These are phyloP conservation scores for Conus canariensis DNA, from an alignment of 2,888 invertebrate species.

Conservation along the genomic window DNA sequence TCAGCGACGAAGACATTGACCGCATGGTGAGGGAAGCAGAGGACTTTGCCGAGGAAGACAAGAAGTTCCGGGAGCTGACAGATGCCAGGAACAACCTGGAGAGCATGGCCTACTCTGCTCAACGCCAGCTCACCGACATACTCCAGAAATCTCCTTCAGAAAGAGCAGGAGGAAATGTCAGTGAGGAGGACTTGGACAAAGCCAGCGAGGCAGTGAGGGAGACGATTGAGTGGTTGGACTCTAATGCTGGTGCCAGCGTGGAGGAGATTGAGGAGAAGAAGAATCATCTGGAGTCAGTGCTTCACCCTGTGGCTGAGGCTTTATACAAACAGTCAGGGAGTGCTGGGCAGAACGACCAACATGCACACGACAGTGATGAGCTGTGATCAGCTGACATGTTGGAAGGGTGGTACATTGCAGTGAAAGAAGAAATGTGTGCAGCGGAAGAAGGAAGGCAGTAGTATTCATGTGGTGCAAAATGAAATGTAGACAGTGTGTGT, in stretches of 20 bases:
- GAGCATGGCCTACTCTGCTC: slow-evolving; percentile 94
- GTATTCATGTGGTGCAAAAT: no score
- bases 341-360: neutral
- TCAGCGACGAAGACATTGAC: slow-evolving; percentile 98
- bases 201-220: slow-evolving; percentile 96
- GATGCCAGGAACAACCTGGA: slow-evolving; percentile 98
- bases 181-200: slow-evolving; percentile 93
- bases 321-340: slow-evolving; percentile 90
- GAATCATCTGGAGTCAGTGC: slow-evolving; percentile 95
- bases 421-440: no score
- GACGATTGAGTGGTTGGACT: slow-evolving; percentile 98
- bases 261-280: slow-evolving; percentile 95
- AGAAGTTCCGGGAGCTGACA: slow-evolving; percentile 89
- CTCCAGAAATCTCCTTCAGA: slow-evolving; percentile 80
- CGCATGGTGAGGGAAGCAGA: slow-evolving; percentile 99
- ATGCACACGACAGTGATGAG: neutral
- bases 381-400: neutral
- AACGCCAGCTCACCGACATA: slow-evolving; percentile 97
- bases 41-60: slow-evolving; percentile 99
- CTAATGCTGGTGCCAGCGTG: slow-evolving; percentile 93
- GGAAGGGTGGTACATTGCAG: no score
- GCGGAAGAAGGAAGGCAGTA: no score
- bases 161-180: slow-evolving; percentile 89
- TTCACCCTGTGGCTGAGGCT: slow-evolving; percentile 97
- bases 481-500: neutral